Conservation (phyloP, 2,797 vertebrate genomes). For the Phalloptychus januarius region DNA sequence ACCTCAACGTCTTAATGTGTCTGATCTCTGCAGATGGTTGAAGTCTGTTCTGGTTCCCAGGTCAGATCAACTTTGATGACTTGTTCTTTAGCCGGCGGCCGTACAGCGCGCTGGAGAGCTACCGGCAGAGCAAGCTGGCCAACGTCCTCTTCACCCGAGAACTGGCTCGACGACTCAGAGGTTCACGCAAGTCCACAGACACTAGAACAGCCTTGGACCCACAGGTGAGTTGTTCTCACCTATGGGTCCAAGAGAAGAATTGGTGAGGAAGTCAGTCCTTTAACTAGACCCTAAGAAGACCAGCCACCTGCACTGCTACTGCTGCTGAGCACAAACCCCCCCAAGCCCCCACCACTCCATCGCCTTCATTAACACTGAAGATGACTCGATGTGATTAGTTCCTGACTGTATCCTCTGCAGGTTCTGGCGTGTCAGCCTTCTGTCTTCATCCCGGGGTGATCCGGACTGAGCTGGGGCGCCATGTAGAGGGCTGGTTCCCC, state of each 20-base stretch:
- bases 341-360: not conserved
- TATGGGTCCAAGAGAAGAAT: not conserved
- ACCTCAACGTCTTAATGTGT: not conserved
- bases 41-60: conserved; percentile 39
- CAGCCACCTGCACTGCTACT: not conserved
- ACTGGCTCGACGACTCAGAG: conserved; percentile 65
- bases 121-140: conserved; percentile 82
- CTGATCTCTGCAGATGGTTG: not conserved
- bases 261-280: not conserved
- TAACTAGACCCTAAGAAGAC: not conserved
- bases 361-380: not conserved
- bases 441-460: conserved; percentile 81
- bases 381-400: not conserved
- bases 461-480: conserved; percentile 69
- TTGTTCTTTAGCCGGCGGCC: conserved; percentile 70
- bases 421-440: conserved; percentile 72
- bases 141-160: conserved; percentile 81
- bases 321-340: not conserved
- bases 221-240: not conserved
- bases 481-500: conserved; percentile 69
- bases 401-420: conserved; percentile 41
- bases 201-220: not conserved
- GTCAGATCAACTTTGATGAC: conserved; percentile 76
- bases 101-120: conserved; percentile 76
- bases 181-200: conserved; percentile 35